A percentile compares a stretch with the other conserved stretches of the same genome.
Evolutionary conservation across 1,140 invertebrate genomes (phyloP).

Genomic region (Tenebrio molitor): DNA sequence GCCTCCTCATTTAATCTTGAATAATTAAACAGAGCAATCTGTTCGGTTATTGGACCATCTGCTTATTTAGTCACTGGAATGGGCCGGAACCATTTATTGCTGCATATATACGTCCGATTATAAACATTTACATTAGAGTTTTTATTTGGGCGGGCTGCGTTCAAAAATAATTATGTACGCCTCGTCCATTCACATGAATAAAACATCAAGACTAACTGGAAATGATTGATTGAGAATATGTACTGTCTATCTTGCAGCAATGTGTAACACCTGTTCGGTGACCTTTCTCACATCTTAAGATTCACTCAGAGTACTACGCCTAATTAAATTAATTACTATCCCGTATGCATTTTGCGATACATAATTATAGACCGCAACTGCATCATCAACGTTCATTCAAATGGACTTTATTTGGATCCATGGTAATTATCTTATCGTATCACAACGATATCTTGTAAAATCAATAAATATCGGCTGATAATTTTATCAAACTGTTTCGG

Average conservation of each 20-base stretch:
- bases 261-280: conserved; percentile 20
- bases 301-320: background rate
- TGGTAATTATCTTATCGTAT: no score
- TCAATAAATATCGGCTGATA: no score
- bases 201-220: conserved; percentile 12
- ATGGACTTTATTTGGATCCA: no score
- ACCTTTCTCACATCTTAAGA: conserved; percentile 5
- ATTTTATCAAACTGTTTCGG: no score
- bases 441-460: no score
- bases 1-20: background rate
- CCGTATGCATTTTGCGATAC: no score
- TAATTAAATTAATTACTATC: conserved; percentile 16
- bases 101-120: conserved; percentile 15
- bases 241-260: background rate
- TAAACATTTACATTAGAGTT: conserved; percentile 35
- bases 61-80: conserved; percentile 17
- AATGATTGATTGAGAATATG: conserved; percentile 28
- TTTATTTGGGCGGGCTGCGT: conserved; percentile 5
- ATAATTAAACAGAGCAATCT: conserved; percentile 5
- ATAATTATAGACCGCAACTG: no score
- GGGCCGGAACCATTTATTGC: conserved; percentile 17
- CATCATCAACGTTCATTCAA: no score
- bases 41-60: conserved; percentile 15
- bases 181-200: conserved; percentile 25
- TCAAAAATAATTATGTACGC: conserved; percentile 36